Conservation (phyloP, 2,113 vertebrate genomes). For the Strix aluco region DNA sequence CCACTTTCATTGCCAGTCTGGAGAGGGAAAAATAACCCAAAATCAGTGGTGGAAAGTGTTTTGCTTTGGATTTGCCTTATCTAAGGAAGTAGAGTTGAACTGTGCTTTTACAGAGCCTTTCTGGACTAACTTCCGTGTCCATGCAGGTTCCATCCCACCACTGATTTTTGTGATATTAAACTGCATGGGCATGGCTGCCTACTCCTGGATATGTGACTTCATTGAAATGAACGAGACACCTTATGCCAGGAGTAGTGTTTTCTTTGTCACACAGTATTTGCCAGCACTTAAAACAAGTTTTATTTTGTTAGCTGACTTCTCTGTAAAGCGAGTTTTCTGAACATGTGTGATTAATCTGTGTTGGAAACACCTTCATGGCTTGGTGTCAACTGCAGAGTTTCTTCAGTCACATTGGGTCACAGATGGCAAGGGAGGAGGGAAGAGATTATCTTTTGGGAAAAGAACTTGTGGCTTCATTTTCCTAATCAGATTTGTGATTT, state of each 20-base stretch:
- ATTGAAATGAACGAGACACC: neutral
- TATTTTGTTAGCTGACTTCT: neutral
- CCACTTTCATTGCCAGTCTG: neutral
- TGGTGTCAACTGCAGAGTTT: neutral
- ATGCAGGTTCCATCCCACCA: neutral
- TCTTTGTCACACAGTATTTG: neutral
- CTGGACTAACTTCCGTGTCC: neutral
- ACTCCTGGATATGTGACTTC: neutral
- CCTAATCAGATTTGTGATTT: neutral
- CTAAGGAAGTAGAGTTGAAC: neutral
- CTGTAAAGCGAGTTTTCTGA: neutral
- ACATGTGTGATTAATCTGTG: neutral
- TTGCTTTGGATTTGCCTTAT: neutral
- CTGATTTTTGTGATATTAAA: neutral
- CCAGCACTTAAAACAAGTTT: neutral
- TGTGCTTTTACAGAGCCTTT: neutral
- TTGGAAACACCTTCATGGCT: neutral
- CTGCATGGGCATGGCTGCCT: neutral
- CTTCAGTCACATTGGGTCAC: neutral
- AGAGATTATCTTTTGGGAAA: neutral
- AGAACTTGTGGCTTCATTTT: neutral
- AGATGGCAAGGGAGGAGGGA: neutral
- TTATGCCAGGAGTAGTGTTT: neutral
- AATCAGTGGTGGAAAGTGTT: neutral
- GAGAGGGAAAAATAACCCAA: neutral